Evolutionary conservation across 2,888 invertebrate species (phyloP).

Genomic region (Leptothorax acervorum): DNA sequence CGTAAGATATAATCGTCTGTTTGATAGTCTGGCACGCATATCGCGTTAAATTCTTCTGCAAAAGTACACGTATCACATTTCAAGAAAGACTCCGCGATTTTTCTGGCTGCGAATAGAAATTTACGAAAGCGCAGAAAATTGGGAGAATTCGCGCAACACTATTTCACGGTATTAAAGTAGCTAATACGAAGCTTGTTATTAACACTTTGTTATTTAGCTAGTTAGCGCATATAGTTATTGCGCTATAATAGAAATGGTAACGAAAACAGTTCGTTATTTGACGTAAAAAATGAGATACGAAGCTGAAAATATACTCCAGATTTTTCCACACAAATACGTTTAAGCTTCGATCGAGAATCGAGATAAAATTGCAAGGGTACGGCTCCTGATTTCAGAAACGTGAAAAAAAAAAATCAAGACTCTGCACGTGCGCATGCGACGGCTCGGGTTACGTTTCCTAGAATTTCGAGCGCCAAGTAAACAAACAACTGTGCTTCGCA

Average conservation of each 20-base stretch:
- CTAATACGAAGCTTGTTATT: not conserved
- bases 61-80: not conserved
- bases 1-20: not conserved
- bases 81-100: not conserved
- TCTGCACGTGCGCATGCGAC: not conserved
- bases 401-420: not conserved
- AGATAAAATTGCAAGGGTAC: not conserved
- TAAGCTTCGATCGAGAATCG: not conserved
- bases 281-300: not conserved
- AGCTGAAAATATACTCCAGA: not conserved
- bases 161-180: not conserved
- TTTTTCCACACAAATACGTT: not conserved
- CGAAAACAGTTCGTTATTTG: not conserved
- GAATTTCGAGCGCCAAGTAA: not conserved
- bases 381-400: not conserved
- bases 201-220: constrained; percentile 1
- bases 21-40: not conserved
- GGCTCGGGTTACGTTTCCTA: not conserved
- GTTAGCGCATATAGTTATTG: not conserved
- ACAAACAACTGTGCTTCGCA: not conserved
- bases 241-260: too few relatives aligned
- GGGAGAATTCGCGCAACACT: not conserved
- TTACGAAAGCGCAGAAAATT: not conserved
- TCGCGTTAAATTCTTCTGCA: not conserved
- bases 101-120: not conserved